Conservation (phyloP, 1,140 invertebrate genomes). For the Aricia agestis region DNA sequence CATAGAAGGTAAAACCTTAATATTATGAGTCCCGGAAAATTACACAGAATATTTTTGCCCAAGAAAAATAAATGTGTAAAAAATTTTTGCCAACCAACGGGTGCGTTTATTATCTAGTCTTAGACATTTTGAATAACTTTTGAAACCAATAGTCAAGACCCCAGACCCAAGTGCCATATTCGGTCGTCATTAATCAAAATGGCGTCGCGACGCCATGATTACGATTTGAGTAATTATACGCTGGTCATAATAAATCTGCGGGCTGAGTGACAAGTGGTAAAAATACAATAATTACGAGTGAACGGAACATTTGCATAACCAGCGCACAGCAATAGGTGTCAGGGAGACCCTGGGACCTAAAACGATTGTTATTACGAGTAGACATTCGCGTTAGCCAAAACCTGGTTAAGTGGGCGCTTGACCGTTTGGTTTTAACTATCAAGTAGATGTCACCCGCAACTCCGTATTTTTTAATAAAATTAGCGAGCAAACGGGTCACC, state of each 20-base stretch:
- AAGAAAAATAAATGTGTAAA: too few species aligned
- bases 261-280: conserved; percentile 19
- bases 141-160: background rate
- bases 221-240: conserved; percentile 7
- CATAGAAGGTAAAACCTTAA: too few species aligned
- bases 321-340: conserved; percentile 22
- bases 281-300: conserved; percentile 25
- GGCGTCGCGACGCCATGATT: background rate
- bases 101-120: too few species aligned
- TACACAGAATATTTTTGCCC: too few species aligned
- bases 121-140: too few species aligned
- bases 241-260: background rate
- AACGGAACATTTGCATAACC: conserved; percentile 29
- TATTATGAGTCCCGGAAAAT: too few species aligned
- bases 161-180: background rate
- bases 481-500: too few species aligned
- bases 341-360: conserved; percentile 21
- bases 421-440: background rate
- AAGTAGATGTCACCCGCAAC: too few species aligned
- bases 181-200: background rate
- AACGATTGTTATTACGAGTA: background rate
- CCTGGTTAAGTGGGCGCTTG: background rate
- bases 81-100: too few species aligned
- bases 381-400: background rate
- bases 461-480: too few species aligned